phyloP scores from a whole-genome alignment of 1,140 invertebrate genomes.

The Arctopsyche grandis region DNA sequence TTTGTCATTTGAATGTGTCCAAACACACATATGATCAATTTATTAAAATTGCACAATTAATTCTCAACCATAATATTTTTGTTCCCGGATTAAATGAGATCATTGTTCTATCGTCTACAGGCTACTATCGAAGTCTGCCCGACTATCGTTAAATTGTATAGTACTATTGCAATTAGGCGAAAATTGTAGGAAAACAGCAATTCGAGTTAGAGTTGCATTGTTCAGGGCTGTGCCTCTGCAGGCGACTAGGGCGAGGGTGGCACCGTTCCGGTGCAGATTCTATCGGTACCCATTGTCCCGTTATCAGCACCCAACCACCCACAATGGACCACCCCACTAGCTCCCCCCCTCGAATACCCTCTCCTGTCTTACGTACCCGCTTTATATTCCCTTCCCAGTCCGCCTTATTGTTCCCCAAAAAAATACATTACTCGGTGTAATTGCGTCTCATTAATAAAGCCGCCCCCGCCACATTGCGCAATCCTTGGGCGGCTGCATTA shows the following conservation, averaged over 20 bases:
- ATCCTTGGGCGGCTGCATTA: conserved; percentile 15
- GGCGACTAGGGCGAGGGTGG: background rate
- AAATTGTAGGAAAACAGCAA: background rate
- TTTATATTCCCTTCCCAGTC: background rate
- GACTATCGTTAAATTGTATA: too few species aligned
- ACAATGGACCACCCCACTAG: conserved; percentile 5
- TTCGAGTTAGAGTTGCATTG: background rate
- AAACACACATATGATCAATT: too few species aligned
- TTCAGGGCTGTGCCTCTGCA: background rate
- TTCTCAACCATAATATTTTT: too few species aligned
- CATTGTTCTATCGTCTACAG: too few species aligned
- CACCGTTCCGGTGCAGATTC: conserved; percentile 36
- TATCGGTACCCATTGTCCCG: conserved; percentile 43
- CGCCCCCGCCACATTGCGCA: conserved; percentile 26
- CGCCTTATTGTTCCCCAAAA: conserved; percentile 25
- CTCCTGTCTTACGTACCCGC: background rate
- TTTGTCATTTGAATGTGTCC: too few species aligned
- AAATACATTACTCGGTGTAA: conserved; percentile 33
- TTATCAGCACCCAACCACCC: background rate
- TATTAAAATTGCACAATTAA: too few species aligned
- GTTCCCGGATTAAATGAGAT: too few species aligned
- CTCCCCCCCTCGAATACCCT: background rate
- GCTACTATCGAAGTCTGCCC: too few species aligned
- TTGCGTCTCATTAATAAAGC: conserved; percentile 33
- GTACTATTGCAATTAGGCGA: background rate